Evolutionary conservation across 2,888 invertebrate species (phyloP).

Genomic region (Neoitamus cyanurus): DNA sequence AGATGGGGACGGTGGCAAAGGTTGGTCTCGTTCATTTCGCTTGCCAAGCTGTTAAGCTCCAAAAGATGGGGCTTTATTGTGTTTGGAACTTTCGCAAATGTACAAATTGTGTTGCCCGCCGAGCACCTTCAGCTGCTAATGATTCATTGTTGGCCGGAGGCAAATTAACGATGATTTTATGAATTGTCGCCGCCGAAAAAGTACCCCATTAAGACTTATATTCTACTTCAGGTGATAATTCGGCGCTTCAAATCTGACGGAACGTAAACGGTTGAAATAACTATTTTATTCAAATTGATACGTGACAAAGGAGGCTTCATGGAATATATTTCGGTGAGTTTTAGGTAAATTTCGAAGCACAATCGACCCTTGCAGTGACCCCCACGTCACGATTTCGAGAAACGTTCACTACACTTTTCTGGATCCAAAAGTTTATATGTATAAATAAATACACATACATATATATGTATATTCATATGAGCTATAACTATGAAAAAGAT

Average conservation of each 20-base stretch:
- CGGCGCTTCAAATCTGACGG: background rate
- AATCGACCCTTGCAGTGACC: too few relatives aligned
- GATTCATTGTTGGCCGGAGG: background rate
- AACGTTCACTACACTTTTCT: too few relatives aligned
- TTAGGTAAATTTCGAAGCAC: too few relatives aligned
- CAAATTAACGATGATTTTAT: background rate
- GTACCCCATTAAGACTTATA: background rate
- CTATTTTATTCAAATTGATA: background rate
- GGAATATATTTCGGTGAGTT: background rate
- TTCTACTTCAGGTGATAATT: background rate
- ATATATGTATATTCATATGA: too few relatives aligned
- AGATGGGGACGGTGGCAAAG: background rate
- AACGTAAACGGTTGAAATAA: background rate
- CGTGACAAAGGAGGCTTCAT: background rate
- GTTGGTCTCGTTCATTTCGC: background rate
- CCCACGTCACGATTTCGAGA: too few relatives aligned
- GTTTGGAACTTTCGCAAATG: background rate
- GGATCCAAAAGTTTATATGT: too few relatives aligned
- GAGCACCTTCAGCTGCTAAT: background rate
- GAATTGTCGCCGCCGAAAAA: background rate
- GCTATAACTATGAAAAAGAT: too few relatives aligned
- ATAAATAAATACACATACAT: too few relatives aligned
- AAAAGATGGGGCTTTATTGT: background rate
- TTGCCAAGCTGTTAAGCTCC: background rate
- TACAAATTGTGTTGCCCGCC: background rate